Evolutionary conservation across 2,113 vertebrate genomes (phyloP).

Genomic region (Alosa alosa): DNA sequence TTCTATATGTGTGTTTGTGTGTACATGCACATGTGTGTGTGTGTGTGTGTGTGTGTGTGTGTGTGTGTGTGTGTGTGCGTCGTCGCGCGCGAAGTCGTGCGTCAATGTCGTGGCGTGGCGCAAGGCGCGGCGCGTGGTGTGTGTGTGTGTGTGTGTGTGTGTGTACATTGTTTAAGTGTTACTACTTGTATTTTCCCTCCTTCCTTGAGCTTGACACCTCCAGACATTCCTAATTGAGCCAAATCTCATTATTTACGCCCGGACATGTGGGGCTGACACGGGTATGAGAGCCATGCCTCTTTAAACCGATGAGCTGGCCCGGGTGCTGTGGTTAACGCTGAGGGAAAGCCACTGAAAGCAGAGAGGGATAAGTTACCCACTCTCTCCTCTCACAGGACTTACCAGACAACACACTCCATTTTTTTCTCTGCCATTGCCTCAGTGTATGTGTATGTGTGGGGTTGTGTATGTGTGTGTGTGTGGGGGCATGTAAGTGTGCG

Average conservation of each 20-base stretch:
- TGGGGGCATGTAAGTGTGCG: background rate
- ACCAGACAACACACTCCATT: background rate
- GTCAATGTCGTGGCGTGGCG: too few species aligned
- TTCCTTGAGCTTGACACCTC: slow-evolving; percentile 32
- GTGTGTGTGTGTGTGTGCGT: background rate
- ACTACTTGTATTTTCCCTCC: background rate
- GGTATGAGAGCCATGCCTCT: slow-evolving; percentile 31
- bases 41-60: background rate
- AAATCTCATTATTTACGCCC: slow-evolving; percentile 47
- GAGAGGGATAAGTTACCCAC: slow-evolving; percentile 38
- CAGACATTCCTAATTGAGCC: slow-evolving; percentile 48
- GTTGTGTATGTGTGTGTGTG: background rate
- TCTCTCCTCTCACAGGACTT: background rate
- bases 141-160: background rate
- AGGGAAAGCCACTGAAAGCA: slow-evolving; percentile 30
- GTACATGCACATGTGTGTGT: background rate
- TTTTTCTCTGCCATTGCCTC: too few species aligned
- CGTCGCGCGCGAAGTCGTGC: too few species aligned
- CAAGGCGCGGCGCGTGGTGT: too few species aligned
- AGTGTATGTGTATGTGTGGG: background rate
- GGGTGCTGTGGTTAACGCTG: slow-evolving; percentile 41
- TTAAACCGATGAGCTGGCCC: slow-evolving; percentile 40
- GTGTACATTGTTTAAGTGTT: too few species aligned
- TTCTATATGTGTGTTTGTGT: too few species aligned
- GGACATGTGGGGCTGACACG: slow-evolving; percentile 35